These are phyloP conservation scores for Mico argentatus DNA, from an alignment of 2,797 vertebrate genomes.

Conservation along the genomic window DNA sequence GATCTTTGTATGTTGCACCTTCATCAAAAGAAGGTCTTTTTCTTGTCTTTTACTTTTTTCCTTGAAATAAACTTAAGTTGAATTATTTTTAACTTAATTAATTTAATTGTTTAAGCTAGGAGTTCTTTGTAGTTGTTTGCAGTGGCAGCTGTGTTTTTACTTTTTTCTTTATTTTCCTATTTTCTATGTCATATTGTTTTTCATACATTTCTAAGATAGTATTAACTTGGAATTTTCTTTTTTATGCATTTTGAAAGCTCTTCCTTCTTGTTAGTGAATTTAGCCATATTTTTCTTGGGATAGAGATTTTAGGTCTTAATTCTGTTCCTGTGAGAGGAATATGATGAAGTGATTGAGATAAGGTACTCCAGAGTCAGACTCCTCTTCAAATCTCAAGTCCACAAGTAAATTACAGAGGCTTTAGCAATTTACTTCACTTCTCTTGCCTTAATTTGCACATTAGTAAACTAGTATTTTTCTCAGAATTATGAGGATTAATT, in stretches of 20 bases:
- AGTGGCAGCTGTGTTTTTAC: background rate
- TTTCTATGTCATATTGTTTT: background rate
- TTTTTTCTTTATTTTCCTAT: background rate
- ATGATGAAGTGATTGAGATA: background rate
- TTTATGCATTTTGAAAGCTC: background rate
- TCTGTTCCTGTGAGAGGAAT: background rate
- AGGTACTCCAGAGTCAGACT: background rate
- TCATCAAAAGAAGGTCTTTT: background rate
- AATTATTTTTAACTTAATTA: background rate
- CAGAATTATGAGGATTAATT: background rate
- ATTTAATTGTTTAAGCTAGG: background rate
- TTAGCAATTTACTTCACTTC: background rate
- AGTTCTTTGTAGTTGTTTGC: background rate
- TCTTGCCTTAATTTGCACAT: background rate
- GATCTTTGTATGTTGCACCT: background rate
- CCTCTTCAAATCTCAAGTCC: background rate
- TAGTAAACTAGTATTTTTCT: background rate
- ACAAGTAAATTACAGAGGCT: background rate
- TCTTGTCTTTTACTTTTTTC: background rate
- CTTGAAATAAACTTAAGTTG: background rate
- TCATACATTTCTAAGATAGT: background rate
- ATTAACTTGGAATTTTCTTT: background rate
- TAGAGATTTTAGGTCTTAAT: background rate
- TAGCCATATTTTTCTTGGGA: background rate
- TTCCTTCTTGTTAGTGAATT: background rate